Base-by-base conservation (phyloP, 2,888 invertebrate genomes). In the Ochlodes sylvanus region DNA sequence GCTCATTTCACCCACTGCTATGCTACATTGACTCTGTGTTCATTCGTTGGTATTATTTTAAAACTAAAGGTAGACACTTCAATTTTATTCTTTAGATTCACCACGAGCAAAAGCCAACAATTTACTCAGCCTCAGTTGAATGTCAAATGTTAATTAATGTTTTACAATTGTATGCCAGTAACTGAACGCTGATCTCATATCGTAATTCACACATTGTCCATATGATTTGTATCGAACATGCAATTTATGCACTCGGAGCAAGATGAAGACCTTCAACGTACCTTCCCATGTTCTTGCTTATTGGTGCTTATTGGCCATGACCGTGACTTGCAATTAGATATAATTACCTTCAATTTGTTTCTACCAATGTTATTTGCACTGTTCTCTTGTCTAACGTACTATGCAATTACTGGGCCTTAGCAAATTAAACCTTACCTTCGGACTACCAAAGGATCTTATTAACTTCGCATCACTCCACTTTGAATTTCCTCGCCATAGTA, bases 291-390 rank as follows among this genome's bases (percentile, higher is more conserved):
- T 85, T 84, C 84, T 85, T 87, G 89, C 89, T 89, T 92, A 90
- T 91, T 90, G 90, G 88, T 92, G 91, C 90, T 92, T 91, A 92
- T 93, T 93, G 90, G 87, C 93, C 93, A 90, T 93, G 93, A 91
- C 93, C 93, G 80, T 93, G 91, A 81, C 84, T 88, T 73, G 81
- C 90, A 90, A 91, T 93, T 93, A 93, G 88, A 84, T 85, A 83
- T 90, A 90, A 93, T 93, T 93, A 92, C 86, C 87, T 88, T 86
- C 89, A 92, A 92, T 93, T 92, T 91, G 89, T 88, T 84, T 82
- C 85, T 84, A 82, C 85, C 82, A 85, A 87, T 89, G 89, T 84
- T 89, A 86, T 89, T 87, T 83, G 84, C 87, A 80, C 87, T 85
- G 82, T 76, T 75, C 81, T 81, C 79, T 84, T 83, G 83, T 86